A percentile compares a stretch with the other conserved stretches of the same genome.
phyloP scores from a whole-genome alignment of 2,888 invertebrate species.

The Ormyrus rosae region DNA sequence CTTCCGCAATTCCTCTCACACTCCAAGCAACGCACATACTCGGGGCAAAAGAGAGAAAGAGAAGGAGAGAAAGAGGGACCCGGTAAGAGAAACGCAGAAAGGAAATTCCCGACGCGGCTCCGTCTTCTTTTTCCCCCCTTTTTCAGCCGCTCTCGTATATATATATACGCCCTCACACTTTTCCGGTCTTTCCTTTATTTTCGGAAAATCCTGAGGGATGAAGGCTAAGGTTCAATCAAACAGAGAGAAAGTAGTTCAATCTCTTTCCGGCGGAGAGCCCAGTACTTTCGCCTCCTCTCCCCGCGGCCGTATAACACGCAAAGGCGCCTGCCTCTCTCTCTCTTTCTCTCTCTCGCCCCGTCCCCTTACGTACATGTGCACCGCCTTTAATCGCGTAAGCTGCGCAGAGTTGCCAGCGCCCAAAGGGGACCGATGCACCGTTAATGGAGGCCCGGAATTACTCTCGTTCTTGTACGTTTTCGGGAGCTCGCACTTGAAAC shows the following conservation, averaged over 20 bases:
- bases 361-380: no score
- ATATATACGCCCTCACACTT: conserved; percentile 26
- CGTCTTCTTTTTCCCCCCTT: neutral
- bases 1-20: conserved; percentile 32
- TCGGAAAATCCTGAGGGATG: conserved; percentile 49
- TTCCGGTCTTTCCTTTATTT: conserved; percentile 37
- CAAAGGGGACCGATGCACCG: no score
- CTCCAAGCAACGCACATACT: neutral
- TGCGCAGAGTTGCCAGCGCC: no score
- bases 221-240: conserved; percentile 48
- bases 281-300: neutral
- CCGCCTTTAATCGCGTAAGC: no score
- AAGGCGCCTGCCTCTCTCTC: neutral
- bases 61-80: no score
- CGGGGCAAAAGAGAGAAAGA: no score
- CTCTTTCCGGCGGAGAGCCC: conserved; percentile 24
- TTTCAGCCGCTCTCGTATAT: conserved; percentile 2
- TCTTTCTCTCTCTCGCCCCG: neutral
- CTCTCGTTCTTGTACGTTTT: no score
- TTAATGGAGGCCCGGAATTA: no score
- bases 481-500: no score
- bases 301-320: no score
- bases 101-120: neutral
- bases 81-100: conserved; percentile 5
- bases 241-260: conserved; percentile 52